phyloP scores from a whole-genome alignment of 2,888 invertebrate genomes.

The Apantesis nais region DNA sequence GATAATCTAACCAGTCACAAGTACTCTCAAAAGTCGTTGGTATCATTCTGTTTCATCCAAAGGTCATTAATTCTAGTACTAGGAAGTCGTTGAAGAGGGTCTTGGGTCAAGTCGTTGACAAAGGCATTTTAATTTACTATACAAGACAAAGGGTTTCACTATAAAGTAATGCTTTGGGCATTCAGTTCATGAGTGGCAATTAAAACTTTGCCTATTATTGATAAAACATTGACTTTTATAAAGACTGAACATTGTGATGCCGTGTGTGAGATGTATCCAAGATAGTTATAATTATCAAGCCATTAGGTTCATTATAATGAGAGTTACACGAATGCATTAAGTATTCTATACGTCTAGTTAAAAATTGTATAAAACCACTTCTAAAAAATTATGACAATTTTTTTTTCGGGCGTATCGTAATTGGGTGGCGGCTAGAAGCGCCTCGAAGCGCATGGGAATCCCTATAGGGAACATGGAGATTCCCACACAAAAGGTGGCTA shows the following conservation, averaged over 20 bases:
- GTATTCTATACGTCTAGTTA: background rate
- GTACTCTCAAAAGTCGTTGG: constrained; percentile 6
- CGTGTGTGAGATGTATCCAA: too few relatives aligned
- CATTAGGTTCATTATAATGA: background rate
- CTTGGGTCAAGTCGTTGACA: constrained; percentile 13
- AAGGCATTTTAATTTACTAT: constrained; percentile 21
- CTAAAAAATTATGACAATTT: background rate
- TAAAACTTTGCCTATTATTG: background rate
- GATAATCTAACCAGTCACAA: constrained; percentile 5
- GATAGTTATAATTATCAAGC: background rate
- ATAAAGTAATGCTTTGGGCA: constrained; percentile 1
- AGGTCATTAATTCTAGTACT: constrained; percentile 20
- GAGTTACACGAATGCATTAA: background rate
- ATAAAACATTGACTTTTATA: background rate
- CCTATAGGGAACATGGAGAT: too few relatives aligned
- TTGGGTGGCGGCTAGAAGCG: too few relatives aligned
- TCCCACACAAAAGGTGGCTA: too few relatives aligned
- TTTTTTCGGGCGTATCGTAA: too few relatives aligned
- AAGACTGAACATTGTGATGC: background rate
- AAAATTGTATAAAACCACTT: background rate
- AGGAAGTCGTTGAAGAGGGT: constrained; percentile 8
- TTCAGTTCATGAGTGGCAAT: constrained; percentile 5
- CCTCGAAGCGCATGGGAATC: too few relatives aligned
- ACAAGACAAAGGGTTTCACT: constrained; percentile 13
- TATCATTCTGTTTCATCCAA: constrained; percentile 15